Evolutionary conservation across 1,140 invertebrate genomes (phyloP).

Genomic region (Archegozetes longisetosus): DNA sequence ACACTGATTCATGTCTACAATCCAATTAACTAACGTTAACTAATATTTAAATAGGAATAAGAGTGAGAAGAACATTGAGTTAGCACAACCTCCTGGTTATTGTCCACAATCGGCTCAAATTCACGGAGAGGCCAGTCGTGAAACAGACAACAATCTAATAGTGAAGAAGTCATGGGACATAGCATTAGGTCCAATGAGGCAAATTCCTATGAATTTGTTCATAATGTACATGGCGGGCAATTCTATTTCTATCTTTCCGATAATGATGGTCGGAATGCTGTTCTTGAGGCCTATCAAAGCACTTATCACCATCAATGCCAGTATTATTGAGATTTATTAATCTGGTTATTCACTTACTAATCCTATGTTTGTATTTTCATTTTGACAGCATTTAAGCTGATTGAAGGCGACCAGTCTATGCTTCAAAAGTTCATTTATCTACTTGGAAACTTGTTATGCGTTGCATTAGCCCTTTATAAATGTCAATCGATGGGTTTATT

Average conservation of each 20-base stretch:
- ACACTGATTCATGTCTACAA: neutral
- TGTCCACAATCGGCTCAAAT: conserved; percentile 48
- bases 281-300: conserved; percentile 89
- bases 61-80: conserved; percentile 26
- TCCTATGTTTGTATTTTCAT: conserved; percentile 8
- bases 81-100: conserved; percentile 65
- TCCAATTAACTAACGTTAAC: neutral
- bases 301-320: conserved; percentile 70
- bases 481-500: conserved; percentile 96
- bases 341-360: conserved; percentile 18
- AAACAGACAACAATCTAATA: conserved; percentile 60
- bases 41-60: conserved; percentile 12
- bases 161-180: conserved; percentile 96
- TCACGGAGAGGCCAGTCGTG: conserved; percentile 53
- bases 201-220: conserved; percentile 95
- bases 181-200: conserved; percentile 78
- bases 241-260: conserved; percentile 97
- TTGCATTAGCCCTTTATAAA: conserved; percentile 87
- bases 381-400: conserved; percentile 57
- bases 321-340: too few relatives aligned
- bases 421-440: conserved; percentile 86
- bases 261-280: conserved; percentile 99
- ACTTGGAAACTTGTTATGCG: conserved; percentile 82
- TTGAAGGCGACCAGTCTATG: conserved; percentile 73
- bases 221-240: conserved; percentile 99